Percentiles rank a stretch among this genome's conserved stretches.
Conservation (phyloP, 1,140 invertebrate genomes). For the Eriocheir sinensis region DNA sequence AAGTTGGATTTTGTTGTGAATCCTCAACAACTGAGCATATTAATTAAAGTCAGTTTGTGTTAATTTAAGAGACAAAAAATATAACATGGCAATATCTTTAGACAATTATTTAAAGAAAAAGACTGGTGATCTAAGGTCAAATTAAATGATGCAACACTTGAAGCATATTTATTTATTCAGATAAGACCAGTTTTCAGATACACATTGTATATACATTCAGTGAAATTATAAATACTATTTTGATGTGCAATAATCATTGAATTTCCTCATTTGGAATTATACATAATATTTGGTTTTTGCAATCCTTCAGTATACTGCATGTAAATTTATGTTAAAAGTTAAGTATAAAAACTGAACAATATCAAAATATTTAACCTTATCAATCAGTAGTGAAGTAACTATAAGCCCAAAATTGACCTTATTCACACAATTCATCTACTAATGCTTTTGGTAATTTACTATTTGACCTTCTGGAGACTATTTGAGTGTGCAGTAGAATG, state of each 20-base stretch:
- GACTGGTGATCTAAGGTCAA: neutral
- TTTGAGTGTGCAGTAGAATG: neutral
- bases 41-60: too few relatives aligned
- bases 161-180: conserved; percentile 51
- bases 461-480: conserved; percentile 48
- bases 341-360: conserved; percentile 32
- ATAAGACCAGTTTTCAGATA: conserved; percentile 59
- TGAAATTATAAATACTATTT: conserved; percentile 47
- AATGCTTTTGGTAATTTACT: conserved; percentile 45
- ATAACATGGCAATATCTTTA: too few relatives aligned
- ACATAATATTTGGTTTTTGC: conserved; percentile 55
- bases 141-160: neutral
- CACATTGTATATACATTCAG: conserved; percentile 58
- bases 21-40: too few relatives aligned
- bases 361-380: conserved; percentile 12
- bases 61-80: too few relatives aligned
- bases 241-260: neutral
- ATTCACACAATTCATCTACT: conserved; percentile 6
- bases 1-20: too few relatives aligned
- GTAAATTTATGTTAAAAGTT: conserved; percentile 38
- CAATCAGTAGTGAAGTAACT: conserved; percentile 34
- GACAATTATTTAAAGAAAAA: neutral
- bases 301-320: neutral
- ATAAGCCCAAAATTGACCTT: conserved; percentile 65
- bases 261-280: conserved; percentile 60